Evolutionary conservation across 2,888 invertebrate species (phyloP), one percentile per base, ranked within the genome.

Genomic region (Ectemnius lituratus): DNA sequence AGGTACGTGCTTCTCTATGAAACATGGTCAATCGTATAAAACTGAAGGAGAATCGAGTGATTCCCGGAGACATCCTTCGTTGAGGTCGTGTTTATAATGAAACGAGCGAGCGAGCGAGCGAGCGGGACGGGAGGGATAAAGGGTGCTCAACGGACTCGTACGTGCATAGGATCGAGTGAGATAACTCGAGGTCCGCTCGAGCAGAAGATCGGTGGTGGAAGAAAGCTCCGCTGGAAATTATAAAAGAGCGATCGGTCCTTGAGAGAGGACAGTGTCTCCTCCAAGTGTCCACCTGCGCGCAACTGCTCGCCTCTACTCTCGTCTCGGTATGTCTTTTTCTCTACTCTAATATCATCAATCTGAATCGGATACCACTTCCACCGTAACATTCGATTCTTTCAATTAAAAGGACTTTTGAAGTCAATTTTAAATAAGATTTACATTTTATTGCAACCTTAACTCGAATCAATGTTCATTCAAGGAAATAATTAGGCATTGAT

Each of bases 211-310:
- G 60, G 76, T 65, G 76, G 76, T 76, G 72, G 76, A 76, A 79
- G 78, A 85, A 80, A 86, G 86, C 86, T 84, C 75, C 73, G 69
- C 70, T 67, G 85, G 81, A 89, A 88, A 89, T 89, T 89, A 89
- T 89, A 89, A 89, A 89, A 89, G 90, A 88, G 79, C 85, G 87
- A 75, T 75, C 82, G 83, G 65, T 69, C 70, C 67, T 70, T 76
- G 76, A 82, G 82, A 84, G 79, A 86, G 86, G 82, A 81, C 88
- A 89, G 89, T 37, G 37, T 89, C 85, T 84, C 81, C 83, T 84
- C 80, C 86, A 84, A 87, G 86, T 87, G 83, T 82, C 79, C 84
- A 79, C 76, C 83, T 82, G 83, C 67, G 75, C 76, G 75, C 82
- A 82, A 80, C 78, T 85, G 72, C 37, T 37, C 37, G 8, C 37